A percentile compares a stretch with the other conserved stretches of the same genome.
Evolutionary conservation across 2,113 vertebrate genomes (phyloP).

Genomic region (Megaptera novaeangliae): DNA sequence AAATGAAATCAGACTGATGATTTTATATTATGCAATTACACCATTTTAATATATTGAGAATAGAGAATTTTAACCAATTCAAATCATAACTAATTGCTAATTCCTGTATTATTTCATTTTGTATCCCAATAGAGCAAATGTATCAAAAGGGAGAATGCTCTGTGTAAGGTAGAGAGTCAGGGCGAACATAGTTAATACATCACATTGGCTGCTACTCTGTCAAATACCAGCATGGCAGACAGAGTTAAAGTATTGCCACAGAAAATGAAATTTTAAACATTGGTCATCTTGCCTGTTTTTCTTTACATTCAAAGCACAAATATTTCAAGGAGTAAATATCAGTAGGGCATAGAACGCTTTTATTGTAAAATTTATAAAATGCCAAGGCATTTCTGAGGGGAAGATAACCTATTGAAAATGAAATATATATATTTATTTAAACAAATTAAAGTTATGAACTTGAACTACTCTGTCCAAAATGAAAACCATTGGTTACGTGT

Average conservation of each 20-base stretch:
- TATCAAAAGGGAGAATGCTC: neutral
- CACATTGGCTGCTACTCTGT: neutral
- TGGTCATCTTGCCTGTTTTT: neutral
- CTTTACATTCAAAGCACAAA: neutral
- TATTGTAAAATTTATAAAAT: neutral
- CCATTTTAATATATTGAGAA: neutral
- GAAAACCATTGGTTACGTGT: neutral
- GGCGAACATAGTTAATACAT: neutral
- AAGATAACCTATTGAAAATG: neutral
- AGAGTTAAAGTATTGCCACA: neutral
- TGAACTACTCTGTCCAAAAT: neutral
- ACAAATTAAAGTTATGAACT: neutral
- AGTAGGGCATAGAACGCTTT: neutral
- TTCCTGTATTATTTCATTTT: slow-evolving; percentile 7
- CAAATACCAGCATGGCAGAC: neutral
- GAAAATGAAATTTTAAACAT: neutral
- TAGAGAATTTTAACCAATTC: neutral
- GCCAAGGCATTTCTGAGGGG: neutral
- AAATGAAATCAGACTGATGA: neutral
- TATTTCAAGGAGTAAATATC: neutral
- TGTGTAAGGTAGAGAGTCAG: neutral
- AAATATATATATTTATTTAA: neutral
- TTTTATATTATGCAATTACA: neutral
- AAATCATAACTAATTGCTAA: neutral
- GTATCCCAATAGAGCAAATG: neutral